phyloP scores from a whole-genome alignment of 2,797 vertebrate species.

The Clangula hyemalis region DNA sequence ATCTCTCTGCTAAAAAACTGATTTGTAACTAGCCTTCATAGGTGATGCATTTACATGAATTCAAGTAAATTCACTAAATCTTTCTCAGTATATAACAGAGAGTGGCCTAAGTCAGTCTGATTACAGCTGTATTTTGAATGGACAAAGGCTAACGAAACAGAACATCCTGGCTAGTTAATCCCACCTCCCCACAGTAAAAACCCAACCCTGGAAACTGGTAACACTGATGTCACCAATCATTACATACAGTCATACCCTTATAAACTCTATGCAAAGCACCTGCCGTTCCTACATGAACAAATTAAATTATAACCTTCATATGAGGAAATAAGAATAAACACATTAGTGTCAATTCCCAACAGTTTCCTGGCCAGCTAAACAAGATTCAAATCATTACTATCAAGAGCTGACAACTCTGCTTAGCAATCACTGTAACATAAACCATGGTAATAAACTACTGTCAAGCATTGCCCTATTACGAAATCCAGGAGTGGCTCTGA shows the following conservation, averaged over 20 bases:
- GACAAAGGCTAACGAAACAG: neutral
- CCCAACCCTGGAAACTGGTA: neutral
- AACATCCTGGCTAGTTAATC: neutral
- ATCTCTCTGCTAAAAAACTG: neutral
- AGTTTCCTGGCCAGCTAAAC: constrained; percentile 1
- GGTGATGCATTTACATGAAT: neutral
- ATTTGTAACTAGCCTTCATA: neutral
- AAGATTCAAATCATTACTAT: neutral
- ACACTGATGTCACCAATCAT: neutral
- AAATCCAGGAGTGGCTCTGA: neutral
- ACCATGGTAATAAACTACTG: neutral
- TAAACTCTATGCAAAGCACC: neutral
- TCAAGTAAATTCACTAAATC: neutral
- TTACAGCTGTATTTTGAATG: neutral
- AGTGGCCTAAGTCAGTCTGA: neutral
- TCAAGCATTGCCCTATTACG: neutral
- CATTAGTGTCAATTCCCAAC: neutral
- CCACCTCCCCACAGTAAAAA: neutral
- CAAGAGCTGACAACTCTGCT: neutral
- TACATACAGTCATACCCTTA: neutral
- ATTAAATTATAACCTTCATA: constrained; percentile 14
- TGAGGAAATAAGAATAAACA: constrained; percentile 28
- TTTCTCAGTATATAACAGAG: neutral
- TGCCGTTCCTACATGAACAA: neutral
- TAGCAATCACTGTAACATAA: neutral